Percentiles rank a stretch among this genome's conserved stretches.
Conservation (phyloP, 2,888 invertebrate genomes). For the Keiferia lycopersicella region DNA sequence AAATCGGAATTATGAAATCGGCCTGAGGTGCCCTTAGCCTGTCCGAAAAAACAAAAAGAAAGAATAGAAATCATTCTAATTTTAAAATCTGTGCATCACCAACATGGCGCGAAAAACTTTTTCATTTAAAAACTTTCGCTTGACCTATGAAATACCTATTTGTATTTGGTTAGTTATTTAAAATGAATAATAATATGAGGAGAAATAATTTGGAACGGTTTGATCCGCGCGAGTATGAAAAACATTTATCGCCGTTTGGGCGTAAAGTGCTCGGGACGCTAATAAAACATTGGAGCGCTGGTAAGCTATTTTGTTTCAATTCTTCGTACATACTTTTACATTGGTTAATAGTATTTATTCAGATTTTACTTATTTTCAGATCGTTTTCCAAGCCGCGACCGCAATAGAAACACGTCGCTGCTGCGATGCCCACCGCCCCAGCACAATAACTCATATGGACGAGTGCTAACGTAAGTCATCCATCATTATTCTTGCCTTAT, state of each 20-base stretch:
- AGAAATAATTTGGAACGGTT: slow-evolving; percentile 25
- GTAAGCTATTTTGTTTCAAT: slow-evolving; percentile 29
- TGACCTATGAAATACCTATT: neutral
- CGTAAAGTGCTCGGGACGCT: slow-evolving; percentile 55
- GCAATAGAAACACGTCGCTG: neutral
- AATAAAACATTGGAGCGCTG: slow-evolving; percentile 43
- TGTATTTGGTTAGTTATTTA: too few relatives aligned
- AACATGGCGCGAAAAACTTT: too few relatives aligned
- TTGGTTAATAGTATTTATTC: neutral
- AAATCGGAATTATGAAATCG: too few relatives aligned
- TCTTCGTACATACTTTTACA: neutral
- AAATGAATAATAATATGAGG: slow-evolving; percentile 19
- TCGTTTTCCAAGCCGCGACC: neutral
- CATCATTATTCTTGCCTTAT: too few relatives aligned
- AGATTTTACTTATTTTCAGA: neutral
- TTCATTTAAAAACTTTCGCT: too few relatives aligned
- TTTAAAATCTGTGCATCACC: too few relatives aligned
- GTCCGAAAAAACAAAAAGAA: too few relatives aligned
- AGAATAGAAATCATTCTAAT: too few relatives aligned
- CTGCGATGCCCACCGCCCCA: neutral
- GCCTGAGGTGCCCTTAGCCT: too few relatives aligned
- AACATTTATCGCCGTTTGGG: slow-evolving; percentile 59
- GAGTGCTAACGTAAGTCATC: slow-evolving; percentile 8
- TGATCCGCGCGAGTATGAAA: slow-evolving; percentile 44
- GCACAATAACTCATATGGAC: neutral